phyloP scores from a whole-genome alignment of 2,888 invertebrate species.

The Nomada ferruginata region DNA sequence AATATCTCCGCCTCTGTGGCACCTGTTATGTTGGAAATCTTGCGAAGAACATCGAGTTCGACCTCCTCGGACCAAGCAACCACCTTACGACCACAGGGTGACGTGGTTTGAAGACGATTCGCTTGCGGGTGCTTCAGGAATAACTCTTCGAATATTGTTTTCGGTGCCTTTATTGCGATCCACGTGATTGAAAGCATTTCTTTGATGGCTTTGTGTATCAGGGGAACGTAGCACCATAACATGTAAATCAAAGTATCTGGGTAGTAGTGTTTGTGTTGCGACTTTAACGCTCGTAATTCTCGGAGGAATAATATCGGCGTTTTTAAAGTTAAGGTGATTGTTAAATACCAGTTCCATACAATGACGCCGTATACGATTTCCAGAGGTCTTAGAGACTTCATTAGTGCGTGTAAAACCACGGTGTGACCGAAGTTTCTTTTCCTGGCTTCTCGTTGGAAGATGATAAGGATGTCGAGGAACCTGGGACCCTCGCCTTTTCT shows the following conservation, averaged over 20 bases:
- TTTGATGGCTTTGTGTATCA: constrained; percentile 82
- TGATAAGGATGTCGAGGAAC: constrained; percentile 52
- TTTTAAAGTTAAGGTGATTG: constrained; percentile 76
- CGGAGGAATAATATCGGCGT: constrained; percentile 82
- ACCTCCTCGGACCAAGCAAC: constrained; percentile 90
- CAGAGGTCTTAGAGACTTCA: constrained; percentile 79
- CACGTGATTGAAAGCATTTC: constrained; percentile 84
- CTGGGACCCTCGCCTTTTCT: constrained; percentile 68
- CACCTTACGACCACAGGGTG: constrained; percentile 90
- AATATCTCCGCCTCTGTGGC: constrained; percentile 88
- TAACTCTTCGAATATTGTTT: constrained; percentile 86
- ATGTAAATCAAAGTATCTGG: constrained; percentile 80
- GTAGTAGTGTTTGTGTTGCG: constrained; percentile 78
- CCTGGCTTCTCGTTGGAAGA: constrained; percentile 75
- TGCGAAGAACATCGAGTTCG: constrained; percentile 86
- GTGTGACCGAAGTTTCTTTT: constrained; percentile 76
- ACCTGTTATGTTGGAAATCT: constrained; percentile 86
- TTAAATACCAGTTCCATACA: constrained; percentile 80
- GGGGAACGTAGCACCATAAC: constrained; percentile 83
- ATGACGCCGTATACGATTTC: constrained; percentile 66
- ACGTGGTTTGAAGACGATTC: constrained; percentile 87
- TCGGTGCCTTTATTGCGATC: constrained; percentile 85
- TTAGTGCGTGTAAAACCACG: constrained; percentile 69
- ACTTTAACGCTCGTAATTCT: constrained; percentile 83
- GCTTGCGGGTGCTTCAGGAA: constrained; percentile 86